phyloP scores from a whole-genome alignment of 2,797 vertebrate species.

The Ctenopoma multispine region DNA sequence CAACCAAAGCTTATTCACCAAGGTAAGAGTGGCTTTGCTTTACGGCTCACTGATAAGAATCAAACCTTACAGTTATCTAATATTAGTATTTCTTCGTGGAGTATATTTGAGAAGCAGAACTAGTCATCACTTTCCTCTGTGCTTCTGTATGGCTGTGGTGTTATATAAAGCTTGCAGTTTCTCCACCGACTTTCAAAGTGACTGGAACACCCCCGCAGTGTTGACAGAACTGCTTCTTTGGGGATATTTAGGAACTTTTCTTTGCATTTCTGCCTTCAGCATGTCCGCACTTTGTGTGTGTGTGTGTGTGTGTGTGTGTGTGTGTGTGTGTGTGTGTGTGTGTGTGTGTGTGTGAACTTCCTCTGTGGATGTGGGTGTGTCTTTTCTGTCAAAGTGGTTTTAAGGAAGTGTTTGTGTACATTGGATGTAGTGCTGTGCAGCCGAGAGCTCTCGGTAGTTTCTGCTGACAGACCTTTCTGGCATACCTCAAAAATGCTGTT shows the following conservation, averaged over 20 bases:
- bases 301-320: neutral
- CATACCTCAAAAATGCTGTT: constrained; percentile 65
- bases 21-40: neutral
- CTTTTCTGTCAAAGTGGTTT: constrained; percentile 43
- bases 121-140: neutral
- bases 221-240: constrained; percentile 47
- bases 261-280: constrained; percentile 34
- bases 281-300: constrained; percentile 18
- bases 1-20: neutral
- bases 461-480: constrained; percentile 58
- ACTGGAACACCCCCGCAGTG: constrained; percentile 34
- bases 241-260: constrained; percentile 42
- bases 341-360: constrained; percentile 13
- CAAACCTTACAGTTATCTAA: neutral
- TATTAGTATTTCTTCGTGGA: neutral
- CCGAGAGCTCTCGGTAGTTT: constrained; percentile 50
- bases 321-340: constrained; percentile 26
- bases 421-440: constrained; percentile 25
- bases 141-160: constrained; percentile 19
- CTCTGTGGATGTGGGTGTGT: constrained; percentile 26
- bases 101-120: constrained; percentile 6
- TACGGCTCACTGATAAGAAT: neutral
- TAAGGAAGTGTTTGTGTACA: constrained; percentile 43
- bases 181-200: constrained; percentile 33
- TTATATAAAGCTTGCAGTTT: constrained; percentile 26